A percentile compares a stretch with the other conserved stretches of the same genome.
Conservation (phyloP, 2,113 vertebrate genomes). For the Haemorhous mexicanus region DNA sequence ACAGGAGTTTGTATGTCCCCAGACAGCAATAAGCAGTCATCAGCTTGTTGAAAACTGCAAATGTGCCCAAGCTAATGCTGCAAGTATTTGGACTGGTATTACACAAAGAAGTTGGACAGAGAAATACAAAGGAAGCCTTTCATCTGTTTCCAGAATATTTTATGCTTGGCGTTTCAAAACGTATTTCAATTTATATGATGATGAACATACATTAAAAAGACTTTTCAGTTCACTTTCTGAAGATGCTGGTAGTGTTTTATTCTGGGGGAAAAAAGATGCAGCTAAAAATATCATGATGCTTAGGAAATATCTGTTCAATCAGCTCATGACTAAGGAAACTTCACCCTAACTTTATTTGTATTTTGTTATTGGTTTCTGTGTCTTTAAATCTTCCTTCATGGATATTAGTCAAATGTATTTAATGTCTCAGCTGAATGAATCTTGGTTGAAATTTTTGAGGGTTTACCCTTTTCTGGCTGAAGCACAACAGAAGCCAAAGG, state of each 20-base stretch:
- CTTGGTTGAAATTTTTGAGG: background rate
- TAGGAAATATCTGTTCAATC: slow-evolving; percentile 2
- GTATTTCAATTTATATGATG: background rate
- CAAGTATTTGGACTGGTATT: background rate
- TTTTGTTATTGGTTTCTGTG: background rate
- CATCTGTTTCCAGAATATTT: background rate
- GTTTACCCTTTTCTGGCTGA: background rate
- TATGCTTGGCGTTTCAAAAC: background rate
- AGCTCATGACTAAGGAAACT: background rate
- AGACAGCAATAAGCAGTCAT: background rate
- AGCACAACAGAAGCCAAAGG: background rate
- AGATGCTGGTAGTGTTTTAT: background rate
- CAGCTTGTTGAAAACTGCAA: background rate
- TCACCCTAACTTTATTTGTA: background rate
- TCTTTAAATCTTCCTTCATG: background rate
- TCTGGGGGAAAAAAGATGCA: background rate
- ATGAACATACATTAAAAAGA: background rate
- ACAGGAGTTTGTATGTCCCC: background rate
- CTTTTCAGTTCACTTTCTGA: background rate
- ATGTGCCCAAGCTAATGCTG: background rate
- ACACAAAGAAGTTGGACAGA: background rate
- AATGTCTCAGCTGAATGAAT: background rate
- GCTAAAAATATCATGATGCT: background rate
- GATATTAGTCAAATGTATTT: background rate
- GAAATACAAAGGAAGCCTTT: background rate